Base-by-base conservation (phyloP, 1,140 invertebrate genomes). In the Diabrotica virgifera region DNA sequence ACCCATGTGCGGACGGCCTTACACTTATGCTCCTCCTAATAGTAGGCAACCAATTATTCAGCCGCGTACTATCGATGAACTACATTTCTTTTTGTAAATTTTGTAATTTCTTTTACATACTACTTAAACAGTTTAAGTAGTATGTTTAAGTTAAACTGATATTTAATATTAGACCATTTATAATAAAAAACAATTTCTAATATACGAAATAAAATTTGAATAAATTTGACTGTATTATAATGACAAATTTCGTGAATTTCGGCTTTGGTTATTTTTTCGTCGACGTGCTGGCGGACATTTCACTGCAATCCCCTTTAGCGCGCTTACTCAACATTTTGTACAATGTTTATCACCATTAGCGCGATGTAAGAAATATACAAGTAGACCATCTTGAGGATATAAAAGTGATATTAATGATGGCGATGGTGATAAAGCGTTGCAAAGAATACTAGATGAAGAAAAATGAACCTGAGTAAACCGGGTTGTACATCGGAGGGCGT, bases 331-430 rank as follows among this genome's bases (percentile, higher is more conserved):
- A 65, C 64, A 65, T 61, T 71, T 69, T 71, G 68, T 70, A 76
- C 72, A 71, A 77, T 78, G 77, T 78, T 78, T 78, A 77, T 78
- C 76, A 77, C 76, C 75, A 78, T 78, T 78, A 78, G 70, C 62
- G 63, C 67, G 69, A 73, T 74, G 75, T 70, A 76, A 72, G 73
- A 75, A 72, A 71, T 73, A 75, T 72, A 75, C 72, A 76, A 75
- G 70, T 68, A 71, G 69, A 73, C 69, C 74, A 76, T 73, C 73
- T 76, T 68, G 74, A 77, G 76, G 74, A 76, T 76, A 76, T 76
- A 77, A 78, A 78, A 78, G 77, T 78, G 77, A 78, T 77, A 78
- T 78, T 78, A 78, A 78, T 77, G 77, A 77, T 76, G 61, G 66
- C 67, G 60, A 66, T 70, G 73, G 73, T 76, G 73, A 76, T 77